Evolutionary conservation across 2,888 invertebrate genomes (phyloP).

Genomic region (Nesidiocoris tenuis): DNA sequence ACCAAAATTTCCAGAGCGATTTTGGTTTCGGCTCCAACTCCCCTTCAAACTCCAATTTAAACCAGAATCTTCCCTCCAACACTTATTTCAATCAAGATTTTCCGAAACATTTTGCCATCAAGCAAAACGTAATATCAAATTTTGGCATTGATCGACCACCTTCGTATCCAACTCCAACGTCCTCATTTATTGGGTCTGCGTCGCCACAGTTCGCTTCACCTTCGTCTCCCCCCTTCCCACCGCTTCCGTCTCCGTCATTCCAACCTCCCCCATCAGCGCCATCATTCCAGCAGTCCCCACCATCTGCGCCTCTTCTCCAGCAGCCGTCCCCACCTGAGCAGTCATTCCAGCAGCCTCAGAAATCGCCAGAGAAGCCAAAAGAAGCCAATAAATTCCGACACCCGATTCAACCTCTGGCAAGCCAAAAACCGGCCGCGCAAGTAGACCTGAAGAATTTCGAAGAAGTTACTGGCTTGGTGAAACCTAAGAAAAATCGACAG

Average conservation of each 20-base stretch:
- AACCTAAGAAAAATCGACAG: conserved; percentile 49
- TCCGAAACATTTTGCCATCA: background rate
- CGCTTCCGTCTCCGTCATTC: background rate
- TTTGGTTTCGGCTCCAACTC: background rate
- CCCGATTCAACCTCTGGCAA: conserved; percentile 46
- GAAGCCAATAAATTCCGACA: conserved; percentile 45
- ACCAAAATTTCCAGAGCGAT: background rate
- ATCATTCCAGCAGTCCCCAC: background rate
- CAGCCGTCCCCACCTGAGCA: background rate
- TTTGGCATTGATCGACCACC: background rate
- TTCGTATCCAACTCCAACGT: background rate
- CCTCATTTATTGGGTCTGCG: background rate
- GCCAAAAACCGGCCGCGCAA: conserved; percentile 42
- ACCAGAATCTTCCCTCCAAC: background rate
- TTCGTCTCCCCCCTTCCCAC: background rate
- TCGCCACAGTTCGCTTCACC: background rate
- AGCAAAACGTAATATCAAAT: background rate
- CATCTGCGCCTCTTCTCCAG: background rate
- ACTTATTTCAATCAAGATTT: background rate
- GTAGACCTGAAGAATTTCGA: conserved; percentile 15
- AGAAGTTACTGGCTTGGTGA: background rate
- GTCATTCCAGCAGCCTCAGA: background rate
- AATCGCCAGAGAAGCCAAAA: conserved; percentile 5
- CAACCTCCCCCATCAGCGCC: background rate
- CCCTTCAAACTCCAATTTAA: background rate